These are phyloP conservation scores for Pelmatolapia mariae DNA, from an alignment of 2,113 vertebrate species.

Conservation along the genomic window DNA sequence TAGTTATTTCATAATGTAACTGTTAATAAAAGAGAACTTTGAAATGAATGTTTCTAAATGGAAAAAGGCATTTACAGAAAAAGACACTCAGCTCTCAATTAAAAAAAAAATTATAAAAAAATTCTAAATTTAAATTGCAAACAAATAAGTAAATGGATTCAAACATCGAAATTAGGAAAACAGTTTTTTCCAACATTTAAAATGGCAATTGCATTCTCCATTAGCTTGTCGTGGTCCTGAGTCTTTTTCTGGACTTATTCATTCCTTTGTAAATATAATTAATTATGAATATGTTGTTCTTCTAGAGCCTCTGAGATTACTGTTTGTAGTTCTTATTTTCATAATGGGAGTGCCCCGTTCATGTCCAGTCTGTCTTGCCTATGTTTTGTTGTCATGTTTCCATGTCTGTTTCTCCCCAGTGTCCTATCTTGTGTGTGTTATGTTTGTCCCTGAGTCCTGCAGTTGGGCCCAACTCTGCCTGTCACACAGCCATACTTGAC, in stretches of 20 bases:
- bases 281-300: not conserved
- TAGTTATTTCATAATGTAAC: not conserved
- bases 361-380: not conserved
- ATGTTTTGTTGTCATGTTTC: not conserved
- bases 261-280: not conserved
- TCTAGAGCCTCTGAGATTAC: not conserved
- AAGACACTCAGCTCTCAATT: not conserved
- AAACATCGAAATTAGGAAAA: fast-evolving
- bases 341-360: not conserved
- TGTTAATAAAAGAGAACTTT: not conserved
- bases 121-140: not conserved
- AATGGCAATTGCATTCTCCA: fast-evolving
- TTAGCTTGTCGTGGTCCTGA: fast-evolving
- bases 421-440: fast-evolving
- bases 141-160: not conserved
- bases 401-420: not conserved
- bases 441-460: not conserved
- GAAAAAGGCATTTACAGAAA: not conserved
- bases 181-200: not conserved
- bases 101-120: not conserved
- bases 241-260: not conserved
- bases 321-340: not conserved
- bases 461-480: not conserved
- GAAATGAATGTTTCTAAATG: not conserved
- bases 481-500: not conserved